Base-by-base conservation (phyloP, 2,888 invertebrate genomes). In the Hypolimnas misippus region DNA sequence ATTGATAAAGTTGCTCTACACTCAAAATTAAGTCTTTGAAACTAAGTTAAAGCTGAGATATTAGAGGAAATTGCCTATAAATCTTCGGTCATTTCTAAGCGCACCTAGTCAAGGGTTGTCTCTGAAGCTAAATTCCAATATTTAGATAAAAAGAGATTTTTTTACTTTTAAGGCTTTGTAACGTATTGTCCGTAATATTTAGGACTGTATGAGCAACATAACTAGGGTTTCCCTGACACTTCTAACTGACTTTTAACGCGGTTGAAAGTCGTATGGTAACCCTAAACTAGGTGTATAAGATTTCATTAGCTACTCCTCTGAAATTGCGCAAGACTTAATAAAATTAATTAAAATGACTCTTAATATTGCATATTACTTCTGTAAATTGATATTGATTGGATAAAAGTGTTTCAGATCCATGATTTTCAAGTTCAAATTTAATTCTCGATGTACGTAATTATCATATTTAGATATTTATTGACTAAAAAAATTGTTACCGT, bases 51-150 rank as follows among this genome's bases (percentile, higher is more conserved):
- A 73, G 73, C 76, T 76, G 59, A 73, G 76, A 71, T 76, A 74
- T 79, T 77, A 70, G 54, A 69, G 77, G 76, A 78, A 82, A 86
- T 83, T 79, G 83, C 71, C 79, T 72, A 82, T 84, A 82, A 82
- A 84, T 83, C 79, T 76, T 74, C 75, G 80, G 79, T 76, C 76
- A 78, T 78, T 76, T 74, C 73, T 67, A 72, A 76, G 77, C 73
- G 46, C 75, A 72, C 72, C 72, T 69, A 68, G 68, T 69, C 68
- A 70, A 57, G 57, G 57, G 57, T 51, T 50, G 21, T n/a, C 42
- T 8, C 3, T n/a, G 6, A 14, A 3, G n/a, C 6, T n/a, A n/a
- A 51, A 8, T 31, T 35, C n/a, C 5, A 14, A 29, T 40, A 17
- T 51, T 49, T n/a, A 8, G 3, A 10, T 7, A 12, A 40, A 5